phyloP scores from a whole-genome alignment of 2,797 vertebrate genomes.

The Dendrocincla fuliginosa region DNA sequence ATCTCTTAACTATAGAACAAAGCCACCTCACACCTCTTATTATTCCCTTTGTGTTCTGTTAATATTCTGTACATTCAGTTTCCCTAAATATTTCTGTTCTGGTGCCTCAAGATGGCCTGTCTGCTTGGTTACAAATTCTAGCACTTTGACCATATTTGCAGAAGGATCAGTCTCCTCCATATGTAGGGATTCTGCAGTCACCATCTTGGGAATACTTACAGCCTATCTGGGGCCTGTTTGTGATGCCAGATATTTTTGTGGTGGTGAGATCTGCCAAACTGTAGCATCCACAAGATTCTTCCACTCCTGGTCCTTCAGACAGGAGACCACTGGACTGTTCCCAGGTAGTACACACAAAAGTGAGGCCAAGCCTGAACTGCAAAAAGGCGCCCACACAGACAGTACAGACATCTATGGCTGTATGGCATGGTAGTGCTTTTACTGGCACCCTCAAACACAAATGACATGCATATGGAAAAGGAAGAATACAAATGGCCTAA shows the following conservation, averaged over 20 bases:
- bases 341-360: background rate
- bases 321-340: background rate
- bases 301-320: background rate
- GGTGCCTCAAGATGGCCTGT: background rate
- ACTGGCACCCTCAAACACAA: background rate
- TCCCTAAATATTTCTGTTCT: background rate
- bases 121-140: background rate
- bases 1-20: background rate
- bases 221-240: background rate
- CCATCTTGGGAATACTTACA: background rate
- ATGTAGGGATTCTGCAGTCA: background rate
- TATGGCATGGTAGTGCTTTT: background rate
- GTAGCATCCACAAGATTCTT: background rate
- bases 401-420: background rate
- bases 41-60: background rate
- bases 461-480: background rate
- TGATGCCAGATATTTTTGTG: background rate
- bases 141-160: background rate
- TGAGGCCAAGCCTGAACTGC: background rate
- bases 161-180: background rate
- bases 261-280: background rate
- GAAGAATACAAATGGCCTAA: background rate
- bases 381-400: background rate
- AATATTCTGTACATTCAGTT: background rate
- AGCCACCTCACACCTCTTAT: background rate